These are phyloP conservation scores for Carcharodon carcharias DNA, from an alignment of 2,797 vertebrate species.

Conservation along the genomic window DNA sequence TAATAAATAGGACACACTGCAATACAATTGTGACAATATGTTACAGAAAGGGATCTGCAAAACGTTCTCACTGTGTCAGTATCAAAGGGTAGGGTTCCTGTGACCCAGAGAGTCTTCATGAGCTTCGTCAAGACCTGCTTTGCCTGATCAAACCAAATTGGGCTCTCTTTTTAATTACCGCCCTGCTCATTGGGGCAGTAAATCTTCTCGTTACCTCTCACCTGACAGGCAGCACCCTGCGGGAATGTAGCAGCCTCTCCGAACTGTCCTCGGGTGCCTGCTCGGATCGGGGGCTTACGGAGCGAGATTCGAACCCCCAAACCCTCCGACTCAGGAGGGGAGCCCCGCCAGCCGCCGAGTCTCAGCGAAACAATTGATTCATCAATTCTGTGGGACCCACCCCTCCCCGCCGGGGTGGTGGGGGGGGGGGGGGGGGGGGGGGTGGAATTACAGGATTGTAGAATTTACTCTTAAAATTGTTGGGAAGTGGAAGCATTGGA, in stretches of 20 bases:
- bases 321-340: background rate
- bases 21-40: constrained; percentile 6
- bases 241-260: background rate
- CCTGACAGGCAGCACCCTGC: background rate
- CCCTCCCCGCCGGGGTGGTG: too few relatives aligned
- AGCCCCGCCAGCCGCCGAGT: background rate
- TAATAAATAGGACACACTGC: constrained; percentile 31
- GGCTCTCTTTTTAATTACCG: background rate
- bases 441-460: background rate
- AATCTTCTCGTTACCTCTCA: background rate
- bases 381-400: background rate
- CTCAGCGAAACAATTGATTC: background rate
- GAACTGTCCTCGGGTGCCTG: background rate
- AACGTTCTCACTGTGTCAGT: background rate
- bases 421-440: too few relatives aligned
- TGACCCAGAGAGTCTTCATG: background rate
- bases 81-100: background rate
- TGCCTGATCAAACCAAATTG: background rate
- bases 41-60: constrained; percentile 4
- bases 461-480: background rate
- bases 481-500: background rate
- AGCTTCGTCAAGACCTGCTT: background rate
- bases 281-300: background rate
- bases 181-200: too few relatives aligned
- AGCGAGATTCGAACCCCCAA: background rate